These are phyloP conservation scores for Brachirus orientalis DNA, from an alignment of 2,113 vertebrate genomes.

Conservation along the genomic window DNA sequence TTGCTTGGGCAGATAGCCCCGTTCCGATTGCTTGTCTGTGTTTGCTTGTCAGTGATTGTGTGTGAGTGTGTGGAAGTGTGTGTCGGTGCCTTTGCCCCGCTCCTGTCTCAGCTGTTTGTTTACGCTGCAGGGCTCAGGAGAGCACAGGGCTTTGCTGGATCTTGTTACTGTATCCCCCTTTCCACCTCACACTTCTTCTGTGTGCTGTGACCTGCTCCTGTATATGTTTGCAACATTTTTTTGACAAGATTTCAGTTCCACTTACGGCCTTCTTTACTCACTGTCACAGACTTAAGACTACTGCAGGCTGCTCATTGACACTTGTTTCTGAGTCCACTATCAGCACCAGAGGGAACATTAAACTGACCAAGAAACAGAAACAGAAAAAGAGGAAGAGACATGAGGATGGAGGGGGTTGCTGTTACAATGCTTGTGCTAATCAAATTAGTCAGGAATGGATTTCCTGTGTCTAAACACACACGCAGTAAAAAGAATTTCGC, in stretches of 20 bases:
- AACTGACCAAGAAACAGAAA: slow-evolving; percentile 75
- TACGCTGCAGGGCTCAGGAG: slow-evolving; percentile 75
- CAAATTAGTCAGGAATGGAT: slow-evolving; percentile 78
- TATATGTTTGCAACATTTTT: slow-evolving; percentile 53
- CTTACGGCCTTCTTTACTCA: slow-evolving; percentile 85
- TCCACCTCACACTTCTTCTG: slow-evolving; percentile 68
- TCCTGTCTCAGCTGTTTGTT: slow-evolving; percentile 79
- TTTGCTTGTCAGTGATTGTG: slow-evolving; percentile 34
- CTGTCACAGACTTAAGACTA: slow-evolving; percentile 88
- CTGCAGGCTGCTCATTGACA: slow-evolving; percentile 78
- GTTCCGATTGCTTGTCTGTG: slow-evolving; percentile 58
- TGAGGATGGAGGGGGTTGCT: slow-evolving; percentile 16
- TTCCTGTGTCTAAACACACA: slow-evolving; percentile 76
- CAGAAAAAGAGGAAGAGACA: slow-evolving; percentile 33
- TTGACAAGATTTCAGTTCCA: slow-evolving; percentile 50
- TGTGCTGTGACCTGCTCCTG: slow-evolving; percentile 46
- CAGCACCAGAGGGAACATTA: slow-evolving; percentile 87
- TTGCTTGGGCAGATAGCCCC: slow-evolving; percentile 64
- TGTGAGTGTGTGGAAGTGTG: slow-evolving; percentile 36
- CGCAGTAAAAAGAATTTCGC: slow-evolving; percentile 34
- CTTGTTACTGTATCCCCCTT: slow-evolving; percentile 72
- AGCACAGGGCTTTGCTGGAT: slow-evolving; percentile 70
- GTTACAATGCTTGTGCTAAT: slow-evolving; percentile 77
- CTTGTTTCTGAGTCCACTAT: slow-evolving; percentile 90
- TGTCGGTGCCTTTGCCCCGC: slow-evolving; percentile 50